Percentiles rank a stretch among this genome's conserved stretches.
Evolutionary conservation across 1,140 invertebrate genomes (phyloP).

Genomic region (Pachypsylla venusta): DNA sequence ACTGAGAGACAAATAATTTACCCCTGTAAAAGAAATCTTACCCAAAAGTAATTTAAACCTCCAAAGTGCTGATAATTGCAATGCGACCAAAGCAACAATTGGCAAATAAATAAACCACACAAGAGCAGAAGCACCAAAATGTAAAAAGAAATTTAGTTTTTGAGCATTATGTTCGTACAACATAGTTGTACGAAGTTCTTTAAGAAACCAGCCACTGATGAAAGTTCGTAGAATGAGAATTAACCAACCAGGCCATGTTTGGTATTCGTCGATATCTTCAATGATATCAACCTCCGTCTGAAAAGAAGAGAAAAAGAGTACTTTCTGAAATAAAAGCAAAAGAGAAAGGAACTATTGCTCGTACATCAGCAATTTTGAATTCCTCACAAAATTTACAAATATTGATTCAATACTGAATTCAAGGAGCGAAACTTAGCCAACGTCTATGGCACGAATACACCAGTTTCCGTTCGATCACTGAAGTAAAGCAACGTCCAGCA

Average conservation of each 20-base stretch:
- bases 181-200: conserved; percentile 84
- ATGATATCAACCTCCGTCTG: conserved; percentile 91
- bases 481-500: no score
- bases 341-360: no score
- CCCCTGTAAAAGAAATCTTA: conserved; percentile 53
- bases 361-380: no score
- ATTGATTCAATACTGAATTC: no score
- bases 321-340: no score
- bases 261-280: conserved; percentile 91
- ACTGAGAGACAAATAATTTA: conserved; percentile 86
- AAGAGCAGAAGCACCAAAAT: conserved; percentile 90
- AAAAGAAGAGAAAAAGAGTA: no score
- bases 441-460: no score
- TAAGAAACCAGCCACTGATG: conserved; percentile 91
- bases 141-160: conserved; percentile 82
- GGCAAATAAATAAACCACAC: conserved; percentile 98
- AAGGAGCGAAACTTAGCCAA: no score
- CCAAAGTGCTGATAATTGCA: conserved; percentile 88
- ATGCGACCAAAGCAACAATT: conserved; percentile 78
- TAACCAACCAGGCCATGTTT: conserved; percentile 91
- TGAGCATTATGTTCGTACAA: conserved; percentile 78
- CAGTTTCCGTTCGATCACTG: no score
- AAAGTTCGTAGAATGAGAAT: conserved; percentile 70
- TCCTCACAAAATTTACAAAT: no score
- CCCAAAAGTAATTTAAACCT: conserved; percentile 85